Evolutionary conservation across 2,888 invertebrate genomes (phyloP).

Genomic region (Carabus problematicus): DNA sequence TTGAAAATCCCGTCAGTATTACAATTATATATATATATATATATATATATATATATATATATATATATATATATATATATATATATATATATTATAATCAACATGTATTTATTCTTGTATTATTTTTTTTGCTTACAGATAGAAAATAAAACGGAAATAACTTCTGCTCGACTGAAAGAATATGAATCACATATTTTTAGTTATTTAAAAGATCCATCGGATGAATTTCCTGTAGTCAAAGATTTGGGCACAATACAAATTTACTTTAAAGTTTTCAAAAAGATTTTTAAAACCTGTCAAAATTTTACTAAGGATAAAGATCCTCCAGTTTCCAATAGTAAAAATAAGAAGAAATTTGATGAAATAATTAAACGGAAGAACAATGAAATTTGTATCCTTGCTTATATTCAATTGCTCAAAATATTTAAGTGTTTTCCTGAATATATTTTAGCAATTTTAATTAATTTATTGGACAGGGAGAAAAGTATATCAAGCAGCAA

Average conservation of each 20-base stretch:
- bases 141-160: constrained; percentile 7
- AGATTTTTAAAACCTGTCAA: constrained; percentile 38
- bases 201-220: constrained; percentile 48
- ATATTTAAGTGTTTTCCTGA: constrained; percentile 11
- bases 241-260: constrained; percentile 54
- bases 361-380: constrained; percentile 55
- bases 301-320: constrained; percentile 34
- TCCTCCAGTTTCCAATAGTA: constrained; percentile 24
- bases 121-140: neutral
- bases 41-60: neutral
- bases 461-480: constrained; percentile 48
- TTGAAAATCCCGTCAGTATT: constrained; percentile 3
- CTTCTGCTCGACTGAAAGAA: constrained; percentile 41
- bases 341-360: constrained; percentile 51
- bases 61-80: no score
- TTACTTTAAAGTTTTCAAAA: constrained; percentile 55
- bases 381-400: constrained; percentile 58
- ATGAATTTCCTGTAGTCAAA: constrained; percentile 49
- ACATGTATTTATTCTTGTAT: no score
- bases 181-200: constrained; percentile 49
- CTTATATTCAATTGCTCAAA: neutral
- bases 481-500: constrained; percentile 28
- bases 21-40: neutral
- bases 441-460: constrained; percentile 46
- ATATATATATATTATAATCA: neutral